These are phyloP conservation scores for Lepidurus packardi DNA, from an alignment of 1,140 invertebrate genomes.

Conservation along the genomic window DNA sequence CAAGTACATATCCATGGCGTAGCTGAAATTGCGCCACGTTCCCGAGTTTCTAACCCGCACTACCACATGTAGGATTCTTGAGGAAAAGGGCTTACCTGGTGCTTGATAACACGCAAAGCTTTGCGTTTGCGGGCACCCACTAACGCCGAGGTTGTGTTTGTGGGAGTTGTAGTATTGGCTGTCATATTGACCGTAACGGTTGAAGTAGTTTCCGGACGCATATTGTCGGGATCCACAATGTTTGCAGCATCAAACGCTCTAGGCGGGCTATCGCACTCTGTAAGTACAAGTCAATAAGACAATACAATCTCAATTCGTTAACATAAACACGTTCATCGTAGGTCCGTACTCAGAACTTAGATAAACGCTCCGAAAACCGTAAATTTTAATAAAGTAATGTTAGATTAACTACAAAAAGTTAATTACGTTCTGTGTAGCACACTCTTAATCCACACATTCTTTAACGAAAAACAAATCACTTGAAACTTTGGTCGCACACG, in stretches of 20 bases:
- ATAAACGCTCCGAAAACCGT: too few relatives aligned
- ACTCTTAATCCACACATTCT: slow-evolving; percentile 19
- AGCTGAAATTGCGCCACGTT: neutral
- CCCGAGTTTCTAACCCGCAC: neutral
- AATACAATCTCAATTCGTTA: too few relatives aligned
- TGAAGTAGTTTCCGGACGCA: slow-evolving; percentile 11
- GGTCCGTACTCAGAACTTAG: too few relatives aligned
- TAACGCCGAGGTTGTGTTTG: neutral
- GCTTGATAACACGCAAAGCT: slow-evolving; percentile 33
- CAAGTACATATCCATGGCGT: neutral
- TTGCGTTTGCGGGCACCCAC: slow-evolving; percentile 34
- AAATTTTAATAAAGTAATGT: too few relatives aligned
- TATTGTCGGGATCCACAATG: neutral
- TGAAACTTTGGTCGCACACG: neutral
- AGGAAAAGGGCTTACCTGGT: slow-evolving; percentile 32
- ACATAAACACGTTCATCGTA: too few relatives aligned
- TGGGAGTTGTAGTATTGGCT: neutral
- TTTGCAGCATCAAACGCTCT: neutral
- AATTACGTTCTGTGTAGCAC: neutral
- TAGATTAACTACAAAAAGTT: neutral
- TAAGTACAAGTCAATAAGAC: neutral
- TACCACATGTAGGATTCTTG: neutral
- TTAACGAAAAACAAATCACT: neutral
- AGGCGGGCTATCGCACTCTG: slow-evolving; percentile 1
- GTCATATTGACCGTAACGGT: neutral